Conservation (phyloP, 2,797 vertebrate species). For the Euphonia xanthogaster region DNA sequence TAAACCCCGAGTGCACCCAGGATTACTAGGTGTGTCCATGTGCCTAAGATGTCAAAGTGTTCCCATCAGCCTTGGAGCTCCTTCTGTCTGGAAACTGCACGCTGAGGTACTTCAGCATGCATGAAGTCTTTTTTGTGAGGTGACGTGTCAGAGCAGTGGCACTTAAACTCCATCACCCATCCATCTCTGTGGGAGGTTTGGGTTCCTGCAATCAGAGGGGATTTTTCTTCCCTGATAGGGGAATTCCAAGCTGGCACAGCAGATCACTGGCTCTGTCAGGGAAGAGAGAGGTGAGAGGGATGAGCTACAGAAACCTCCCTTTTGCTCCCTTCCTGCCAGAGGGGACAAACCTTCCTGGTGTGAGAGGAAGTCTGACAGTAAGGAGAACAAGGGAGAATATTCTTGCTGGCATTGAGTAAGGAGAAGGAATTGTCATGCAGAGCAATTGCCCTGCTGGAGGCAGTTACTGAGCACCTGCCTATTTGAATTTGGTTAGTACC, state of each 20-base stretch:
- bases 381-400: neutral
- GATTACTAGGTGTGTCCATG: neutral
- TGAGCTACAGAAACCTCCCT: constrained; percentile 38
- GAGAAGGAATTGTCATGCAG: neutral
- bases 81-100: neutral
- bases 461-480: neutral
- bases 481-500: neutral
- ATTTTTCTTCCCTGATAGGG: constrained; percentile 37
- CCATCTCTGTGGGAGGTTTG: neutral
- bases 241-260: constrained; percentile 37
- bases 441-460: neutral
- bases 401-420: neutral
- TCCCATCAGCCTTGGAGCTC: neutral
- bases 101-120: rapidly evolving
- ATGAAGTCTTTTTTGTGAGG: neutral
- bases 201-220: neutral
- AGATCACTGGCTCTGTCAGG: constrained; percentile 15
- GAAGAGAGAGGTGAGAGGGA: constrained; percentile 32
- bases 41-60: neutral
- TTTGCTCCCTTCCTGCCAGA: neutral
- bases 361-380: neutral
- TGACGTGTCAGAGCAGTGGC: neutral
- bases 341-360: neutral
- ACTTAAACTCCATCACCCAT: neutral
- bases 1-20: neutral